Conservation (phyloP, 1,140 invertebrate genomes). For the Conus ventricosus region DNA sequence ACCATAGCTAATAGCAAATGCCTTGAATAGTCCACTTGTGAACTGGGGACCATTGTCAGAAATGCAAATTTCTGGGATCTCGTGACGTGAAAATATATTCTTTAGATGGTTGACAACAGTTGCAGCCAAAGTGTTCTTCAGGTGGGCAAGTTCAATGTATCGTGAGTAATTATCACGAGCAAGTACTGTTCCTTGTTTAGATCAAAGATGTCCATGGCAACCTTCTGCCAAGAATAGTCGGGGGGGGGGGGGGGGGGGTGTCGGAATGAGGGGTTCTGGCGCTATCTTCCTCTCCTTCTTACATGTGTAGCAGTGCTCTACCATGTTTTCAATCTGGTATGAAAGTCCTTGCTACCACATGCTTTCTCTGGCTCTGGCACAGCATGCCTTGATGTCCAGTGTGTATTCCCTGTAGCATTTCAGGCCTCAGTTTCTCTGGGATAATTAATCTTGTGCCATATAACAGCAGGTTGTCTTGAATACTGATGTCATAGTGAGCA, state of each 20-base stretch:
- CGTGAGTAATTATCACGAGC: not conserved
- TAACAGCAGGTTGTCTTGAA: not conserved
- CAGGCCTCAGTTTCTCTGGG: not conserved
- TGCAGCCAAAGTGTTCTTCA: not conserved
- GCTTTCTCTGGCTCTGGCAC: not conserved
- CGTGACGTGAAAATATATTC: not conserved
- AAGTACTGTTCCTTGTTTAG: not conserved
- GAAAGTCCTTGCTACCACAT: not conserved
- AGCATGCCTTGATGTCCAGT: not conserved
- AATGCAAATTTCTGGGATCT: constrained; percentile 42
- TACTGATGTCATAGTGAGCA: not conserved
- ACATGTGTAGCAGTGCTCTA: not conserved
- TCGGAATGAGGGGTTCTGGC: not conserved
- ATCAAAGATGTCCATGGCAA: not conserved
- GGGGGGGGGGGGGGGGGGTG: not conserved
- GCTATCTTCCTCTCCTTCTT: not conserved
- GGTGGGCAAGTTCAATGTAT: constrained; percentile 32
- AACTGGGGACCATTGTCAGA: not conserved
- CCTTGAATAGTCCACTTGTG: too few relatives aligned
- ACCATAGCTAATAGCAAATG: not conserved
- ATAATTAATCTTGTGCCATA: not conserved
- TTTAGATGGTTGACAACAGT: not conserved
- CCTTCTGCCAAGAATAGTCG: not conserved
- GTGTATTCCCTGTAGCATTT: not conserved
- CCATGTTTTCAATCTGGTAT: not conserved